Percentiles rank a stretch among this genome's conserved stretches.
Evolutionary conservation across 2,888 invertebrate genomes (phyloP).

Genomic region (Tortricodes alternella): DNA sequence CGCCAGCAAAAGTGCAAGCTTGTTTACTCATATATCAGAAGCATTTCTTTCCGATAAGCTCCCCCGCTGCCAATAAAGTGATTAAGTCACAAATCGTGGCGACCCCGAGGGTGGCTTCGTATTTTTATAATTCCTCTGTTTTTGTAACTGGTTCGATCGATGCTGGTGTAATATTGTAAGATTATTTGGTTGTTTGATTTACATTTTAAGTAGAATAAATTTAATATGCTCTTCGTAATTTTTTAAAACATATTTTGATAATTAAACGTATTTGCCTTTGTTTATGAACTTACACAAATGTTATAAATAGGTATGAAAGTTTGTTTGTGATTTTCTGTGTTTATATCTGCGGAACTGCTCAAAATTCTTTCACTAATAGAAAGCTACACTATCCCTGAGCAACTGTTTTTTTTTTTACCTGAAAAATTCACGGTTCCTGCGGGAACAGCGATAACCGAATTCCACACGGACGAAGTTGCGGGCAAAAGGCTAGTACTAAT

Average conservation of each 20-base stretch:
- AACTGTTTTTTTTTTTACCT: too few relatives aligned
- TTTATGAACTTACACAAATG: too few relatives aligned
- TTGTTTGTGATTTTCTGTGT: too few relatives aligned
- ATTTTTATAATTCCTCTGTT: slow-evolving; percentile 28
- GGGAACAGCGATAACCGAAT: too few relatives aligned
- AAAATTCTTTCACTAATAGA: too few relatives aligned
- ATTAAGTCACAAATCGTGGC: slow-evolving; percentile 82
- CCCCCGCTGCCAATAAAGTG: slow-evolving; percentile 82
- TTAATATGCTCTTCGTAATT: neutral
- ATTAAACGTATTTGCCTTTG: too few relatives aligned
- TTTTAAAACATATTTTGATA: neutral
- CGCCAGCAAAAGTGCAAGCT: slow-evolving; percentile 77
- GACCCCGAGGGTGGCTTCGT: slow-evolving; percentile 41
- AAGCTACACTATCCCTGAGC: too few relatives aligned
- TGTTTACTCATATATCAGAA: slow-evolving; percentile 79
- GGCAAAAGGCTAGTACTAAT: too few relatives aligned
- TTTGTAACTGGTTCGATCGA: slow-evolving; percentile 13
- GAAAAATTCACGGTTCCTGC: too few relatives aligned
- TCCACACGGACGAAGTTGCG: too few relatives aligned
- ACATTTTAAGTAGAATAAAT: neutral
- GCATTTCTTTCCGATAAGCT: slow-evolving; percentile 79
- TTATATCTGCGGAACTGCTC: too few relatives aligned
- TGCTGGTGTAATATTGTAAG: neutral
- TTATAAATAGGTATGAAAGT: too few relatives aligned
- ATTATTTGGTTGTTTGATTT: neutral